Base-by-base conservation (phyloP, 2,113 vertebrate species). In the Psammodynastes pulverulentus region DNA sequence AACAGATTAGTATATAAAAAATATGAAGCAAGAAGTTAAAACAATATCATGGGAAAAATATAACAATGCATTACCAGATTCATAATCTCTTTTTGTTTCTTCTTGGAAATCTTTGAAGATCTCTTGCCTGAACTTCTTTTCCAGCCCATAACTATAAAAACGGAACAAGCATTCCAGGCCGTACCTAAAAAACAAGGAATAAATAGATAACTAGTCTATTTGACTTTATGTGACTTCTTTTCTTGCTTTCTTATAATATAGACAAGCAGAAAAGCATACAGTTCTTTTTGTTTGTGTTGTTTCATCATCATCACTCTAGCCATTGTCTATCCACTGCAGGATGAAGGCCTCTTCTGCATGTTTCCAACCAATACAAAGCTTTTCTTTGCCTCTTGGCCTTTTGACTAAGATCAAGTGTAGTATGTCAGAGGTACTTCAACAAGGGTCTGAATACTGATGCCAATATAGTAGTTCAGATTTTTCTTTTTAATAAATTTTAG, bases 161-260 rank as follows among this genome's bases (percentile, higher is more conserved):
- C 99, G 98, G 97, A 99, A 99, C 84, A 99, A 98, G 95, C 99
- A 99, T 96, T 99, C 99, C 97, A 99, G 96, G 52, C 99, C 99
- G 0, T 99, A 99, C 97, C 99, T 99, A 93, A 23, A 92, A 46
- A 53, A 92, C 45, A 95, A 2, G 43, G 93, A 96, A 95, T 23
- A 94, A 51, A 95, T 43, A 48, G 94, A 10, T 39, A 39, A 39
- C 15, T 34, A 39, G 34, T 79, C 67, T 39, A 72, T 39, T 43
- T 79, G 19, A 79, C 34, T 43, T 7, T 34, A 21, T 3, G 7
- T 79, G 34, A 79, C 34, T 79, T 43, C n/a, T 72, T 34, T n/a
- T 67, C 17, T 19, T 79, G 5, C 17, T 79, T 43, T 39, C 17
- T 79, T 39, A 79, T 21, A 21, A 79, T 21, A 1, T 21, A 43